Base-by-base conservation (phyloP, 1,140 invertebrate species). In the Drosophila micromelanica region DNA sequence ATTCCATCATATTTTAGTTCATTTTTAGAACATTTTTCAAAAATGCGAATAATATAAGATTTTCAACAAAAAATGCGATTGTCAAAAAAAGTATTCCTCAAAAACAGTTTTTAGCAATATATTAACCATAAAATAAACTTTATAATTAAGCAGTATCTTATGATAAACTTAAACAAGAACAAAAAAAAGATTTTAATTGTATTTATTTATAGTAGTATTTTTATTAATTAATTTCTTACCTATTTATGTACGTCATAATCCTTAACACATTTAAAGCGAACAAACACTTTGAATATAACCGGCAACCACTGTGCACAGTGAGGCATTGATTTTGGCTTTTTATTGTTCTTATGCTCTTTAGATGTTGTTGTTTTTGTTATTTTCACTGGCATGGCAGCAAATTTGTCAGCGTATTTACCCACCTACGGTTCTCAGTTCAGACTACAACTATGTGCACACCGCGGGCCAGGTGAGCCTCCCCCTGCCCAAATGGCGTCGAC, bases 351-450 rank as follows among this genome's bases (percentile, higher is more conserved):
- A 42, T 55, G 40, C 45, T 74, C 32, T 70, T 70, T 74, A 40
- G 71, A 46, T 68, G 27, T 57, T 74, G 11, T 61, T 57, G 42
- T 42, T 56, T 46, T 42, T 56, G 55, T 12, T 67, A 49, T 61
- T 72, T 62, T 73, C 54, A 63, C 62, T 64, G 59, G 72, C 67
- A 70, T 70, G 59, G 72, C 72, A 67, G 46, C 52, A 63, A 74
- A 76, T 76, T 78, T 76, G 76, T 78, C 68, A 62, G 49, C 49
- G 63, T 60, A 55, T 73, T 73, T 73, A 68, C 55, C 56, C 51
- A 69, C 11, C 57, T 23, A 37, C 27, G 64, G 55, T 43, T 59
- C 37, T 37, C 69, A 38, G 46, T 60, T 38, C 32, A 32, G 13
- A 72, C 55, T 59, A 67, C 62, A 40, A 62, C 52, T 46, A 45